Evolutionary conservation across 2,113 vertebrate genomes (phyloP).

Genomic region (Tupaia chinensis): DNA sequence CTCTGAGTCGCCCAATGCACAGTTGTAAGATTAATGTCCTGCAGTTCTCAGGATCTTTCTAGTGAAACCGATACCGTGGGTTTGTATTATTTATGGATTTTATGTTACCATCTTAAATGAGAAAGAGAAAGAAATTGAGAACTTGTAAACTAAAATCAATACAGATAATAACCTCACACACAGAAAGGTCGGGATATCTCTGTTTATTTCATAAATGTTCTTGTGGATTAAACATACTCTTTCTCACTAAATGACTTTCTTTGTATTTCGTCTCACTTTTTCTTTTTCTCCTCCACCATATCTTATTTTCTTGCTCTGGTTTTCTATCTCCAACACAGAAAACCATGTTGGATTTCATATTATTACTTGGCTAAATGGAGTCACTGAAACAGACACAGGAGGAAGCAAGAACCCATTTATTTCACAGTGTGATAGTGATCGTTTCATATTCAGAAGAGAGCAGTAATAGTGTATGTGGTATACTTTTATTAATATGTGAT

Average conservation of each 20-base stretch:
- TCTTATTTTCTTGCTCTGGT: constrained; percentile 43
- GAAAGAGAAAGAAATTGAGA: not conserved
- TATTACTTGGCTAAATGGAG: constrained; percentile 69
- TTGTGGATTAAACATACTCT: not conserved
- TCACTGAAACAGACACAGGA: constrained; percentile 60
- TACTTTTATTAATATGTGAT: constrained; percentile 13
- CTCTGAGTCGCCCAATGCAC: not conserved
- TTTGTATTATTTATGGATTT: constrained; percentile 70
- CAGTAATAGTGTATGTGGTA: constrained; percentile 7
- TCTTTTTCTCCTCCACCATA: not conserved
- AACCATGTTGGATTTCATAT: constrained; percentile 60
- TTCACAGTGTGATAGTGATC: constrained; percentile 72
- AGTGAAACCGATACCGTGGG: constrained; percentile 30
- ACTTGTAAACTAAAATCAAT: constrained; percentile 69
- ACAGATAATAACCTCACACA: constrained; percentile 45
- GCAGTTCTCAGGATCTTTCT: not conserved
- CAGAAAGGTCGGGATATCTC: not conserved
- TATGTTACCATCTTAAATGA: constrained; percentile 56
- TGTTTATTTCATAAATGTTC: constrained; percentile 53
- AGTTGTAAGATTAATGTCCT: constrained; percentile 53
- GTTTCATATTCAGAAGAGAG: constrained; percentile 69
- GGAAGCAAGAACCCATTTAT: constrained; percentile 69
- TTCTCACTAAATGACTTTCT: not conserved
- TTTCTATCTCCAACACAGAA: constrained; percentile 55
- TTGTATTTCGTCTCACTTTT: not conserved